A percentile compares a stretch with the other conserved stretches of the same genome.
phyloP scores from a whole-genome alignment of 2,888 invertebrate species.

The Nineta flava region DNA sequence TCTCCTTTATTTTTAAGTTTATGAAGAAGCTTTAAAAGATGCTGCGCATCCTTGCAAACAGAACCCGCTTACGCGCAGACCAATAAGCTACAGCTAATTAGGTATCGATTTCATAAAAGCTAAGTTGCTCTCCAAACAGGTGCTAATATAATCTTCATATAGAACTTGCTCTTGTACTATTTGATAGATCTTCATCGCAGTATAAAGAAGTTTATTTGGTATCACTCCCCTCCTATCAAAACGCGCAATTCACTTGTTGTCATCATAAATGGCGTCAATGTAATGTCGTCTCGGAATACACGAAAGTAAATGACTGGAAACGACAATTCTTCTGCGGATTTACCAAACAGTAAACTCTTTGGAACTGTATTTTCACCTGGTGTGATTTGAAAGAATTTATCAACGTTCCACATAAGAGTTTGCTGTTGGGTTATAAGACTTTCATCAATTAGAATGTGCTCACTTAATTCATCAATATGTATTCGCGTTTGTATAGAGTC shows the following conservation, averaged over 20 bases:
- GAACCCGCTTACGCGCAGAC: slow-evolving; percentile 21
- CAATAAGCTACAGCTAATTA: slow-evolving; percentile 19
- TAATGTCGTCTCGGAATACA: slow-evolving; percentile 15
- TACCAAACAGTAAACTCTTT: slow-evolving; percentile 20
- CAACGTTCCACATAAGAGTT: slow-evolving; percentile 15
- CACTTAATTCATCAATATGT: slow-evolving; percentile 11
- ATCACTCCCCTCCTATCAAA: neutral
- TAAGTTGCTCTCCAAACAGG: slow-evolving; percentile 9
- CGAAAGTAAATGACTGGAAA: slow-evolving; percentile 25
- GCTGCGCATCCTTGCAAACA: slow-evolving; percentile 25
- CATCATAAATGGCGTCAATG: slow-evolving; percentile 12
- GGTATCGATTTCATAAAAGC: too few species aligned
- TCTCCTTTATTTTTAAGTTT: slow-evolving; percentile 13
- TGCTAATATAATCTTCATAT: slow-evolving; percentile 18
- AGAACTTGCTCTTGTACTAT: slow-evolving; percentile 17
- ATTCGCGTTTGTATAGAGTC: slow-evolving; percentile 8
- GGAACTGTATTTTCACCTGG: slow-evolving; percentile 7
- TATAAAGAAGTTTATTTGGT: too few species aligned
- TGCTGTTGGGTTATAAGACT: slow-evolving; percentile 13
- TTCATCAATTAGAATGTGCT: slow-evolving; percentile 13
- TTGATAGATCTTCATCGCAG: neutral
- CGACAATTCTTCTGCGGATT: slow-evolving; percentile 25
- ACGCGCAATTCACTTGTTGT: slow-evolving; percentile 12
- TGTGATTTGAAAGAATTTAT: slow-evolving; percentile 11
- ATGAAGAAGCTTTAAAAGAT: slow-evolving; percentile 20